These are phyloP conservation scores for Phoxinus phoxinus DNA, from an alignment of 2,113 vertebrate genomes.

Conservation along the genomic window DNA sequence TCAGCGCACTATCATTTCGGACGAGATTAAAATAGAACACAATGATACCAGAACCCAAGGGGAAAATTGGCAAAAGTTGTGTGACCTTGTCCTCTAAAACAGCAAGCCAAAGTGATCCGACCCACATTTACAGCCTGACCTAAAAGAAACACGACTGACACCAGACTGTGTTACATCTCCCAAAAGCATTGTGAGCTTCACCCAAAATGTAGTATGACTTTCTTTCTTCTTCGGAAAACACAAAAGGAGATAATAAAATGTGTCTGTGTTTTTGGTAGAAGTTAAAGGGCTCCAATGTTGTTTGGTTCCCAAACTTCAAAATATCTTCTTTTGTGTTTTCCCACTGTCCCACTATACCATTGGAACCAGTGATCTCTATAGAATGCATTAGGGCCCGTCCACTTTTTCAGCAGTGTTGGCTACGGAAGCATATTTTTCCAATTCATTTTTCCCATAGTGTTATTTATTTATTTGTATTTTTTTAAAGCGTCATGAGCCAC, in stretches of 20 bases:
- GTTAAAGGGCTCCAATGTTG: background rate
- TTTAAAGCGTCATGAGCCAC: background rate
- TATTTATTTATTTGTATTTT: too few species aligned
- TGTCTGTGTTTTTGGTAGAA: background rate
- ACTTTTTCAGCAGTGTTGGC: background rate
- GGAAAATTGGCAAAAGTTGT: constrained; percentile 39
- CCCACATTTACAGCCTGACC: constrained; percentile 4
- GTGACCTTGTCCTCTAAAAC: constrained; percentile 45
- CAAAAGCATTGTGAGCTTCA: background rate
- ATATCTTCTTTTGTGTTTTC: background rate
- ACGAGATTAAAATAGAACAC: constrained; percentile 54
- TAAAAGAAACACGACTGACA: background rate
- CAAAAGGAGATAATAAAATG: too few species aligned
- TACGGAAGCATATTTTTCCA: background rate
- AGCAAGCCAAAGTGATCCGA: background rate
- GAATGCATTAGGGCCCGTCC: background rate
- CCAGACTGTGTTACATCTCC: background rate
- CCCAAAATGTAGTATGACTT: too few species aligned
- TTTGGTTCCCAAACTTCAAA: background rate
- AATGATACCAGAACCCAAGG: constrained; percentile 53
- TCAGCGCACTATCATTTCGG: constrained; percentile 14
- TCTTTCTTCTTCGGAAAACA: too few species aligned
- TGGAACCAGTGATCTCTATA: background rate
- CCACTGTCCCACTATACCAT: background rate
- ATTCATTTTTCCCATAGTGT: background rate